Conservation (phyloP, 1,140 invertebrate species). For the Papilio glaucus region DNA sequence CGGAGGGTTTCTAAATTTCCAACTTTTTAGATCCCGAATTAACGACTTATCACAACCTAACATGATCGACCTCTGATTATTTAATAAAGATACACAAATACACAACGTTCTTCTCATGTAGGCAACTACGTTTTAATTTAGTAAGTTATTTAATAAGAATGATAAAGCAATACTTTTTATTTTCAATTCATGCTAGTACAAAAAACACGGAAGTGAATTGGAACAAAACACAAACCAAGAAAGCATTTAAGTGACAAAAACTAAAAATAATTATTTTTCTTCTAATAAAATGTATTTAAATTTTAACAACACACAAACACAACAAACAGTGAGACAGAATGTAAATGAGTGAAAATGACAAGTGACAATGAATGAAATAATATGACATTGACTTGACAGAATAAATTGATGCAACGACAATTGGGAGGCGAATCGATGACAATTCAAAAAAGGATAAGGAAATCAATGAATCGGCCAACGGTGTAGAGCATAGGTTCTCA, state of each 20-base stretch:
- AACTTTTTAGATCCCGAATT: conserved; percentile 66
- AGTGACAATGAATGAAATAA: too few species aligned
- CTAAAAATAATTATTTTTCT: too few species aligned
- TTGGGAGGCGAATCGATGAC: too few species aligned
- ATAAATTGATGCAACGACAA: too few species aligned
- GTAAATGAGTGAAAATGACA: too few species aligned
- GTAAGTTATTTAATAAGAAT: not conserved
- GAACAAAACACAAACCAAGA: not conserved
- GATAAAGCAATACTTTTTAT: not conserved
- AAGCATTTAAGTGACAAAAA: not conserved
- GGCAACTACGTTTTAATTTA: not conserved
- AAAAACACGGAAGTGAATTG: not conserved
- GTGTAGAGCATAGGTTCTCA: too few species aligned
- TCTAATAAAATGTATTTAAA: too few species aligned
- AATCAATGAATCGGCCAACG: too few species aligned
- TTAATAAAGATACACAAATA: conserved; percentile 49
- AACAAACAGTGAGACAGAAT: too few species aligned
- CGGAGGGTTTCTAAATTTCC: conserved; percentile 66
- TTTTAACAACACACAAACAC: too few species aligned
- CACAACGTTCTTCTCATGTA: conserved; percentile 57
- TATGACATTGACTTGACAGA: too few species aligned
- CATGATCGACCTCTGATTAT: conserved; percentile 48
- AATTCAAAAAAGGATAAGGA: too few species aligned
- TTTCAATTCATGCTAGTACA: not conserved
- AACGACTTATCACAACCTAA: conserved; percentile 47